A percentile compares a stretch with the other conserved stretches of the same genome.
These are phyloP conservation scores for Dryoscopus gambensis DNA, from an alignment of 2,113 vertebrate species.

Conservation along the genomic window DNA sequence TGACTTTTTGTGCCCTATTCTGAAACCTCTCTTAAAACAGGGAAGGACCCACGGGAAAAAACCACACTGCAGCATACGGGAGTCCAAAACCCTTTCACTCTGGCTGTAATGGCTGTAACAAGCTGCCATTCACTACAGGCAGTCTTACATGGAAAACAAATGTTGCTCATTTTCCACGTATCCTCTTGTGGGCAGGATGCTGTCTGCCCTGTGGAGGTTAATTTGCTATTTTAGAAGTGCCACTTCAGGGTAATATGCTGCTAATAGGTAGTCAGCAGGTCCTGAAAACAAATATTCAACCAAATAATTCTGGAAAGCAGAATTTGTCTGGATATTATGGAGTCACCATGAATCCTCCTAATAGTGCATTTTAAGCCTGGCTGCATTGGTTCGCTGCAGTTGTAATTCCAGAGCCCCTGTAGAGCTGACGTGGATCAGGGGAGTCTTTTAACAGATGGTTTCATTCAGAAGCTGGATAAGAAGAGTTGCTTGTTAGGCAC, in stretches of 20 bases:
- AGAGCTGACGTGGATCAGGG: slow-evolving; percentile 29
- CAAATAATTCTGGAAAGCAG: neutral
- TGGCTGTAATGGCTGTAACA: neutral
- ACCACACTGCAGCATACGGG: neutral
- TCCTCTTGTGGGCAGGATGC: neutral
- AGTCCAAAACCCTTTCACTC: neutral
- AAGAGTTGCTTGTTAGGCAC: neutral
- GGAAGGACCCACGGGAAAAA: neutral
- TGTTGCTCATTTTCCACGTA: slow-evolving; percentile 3
- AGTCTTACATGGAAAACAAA: neutral
- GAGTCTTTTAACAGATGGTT: slow-evolving; percentile 47
- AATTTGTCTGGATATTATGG: neutral
- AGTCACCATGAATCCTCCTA: neutral
- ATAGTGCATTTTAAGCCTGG: slow-evolving; percentile 5
- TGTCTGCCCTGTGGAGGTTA: neutral
- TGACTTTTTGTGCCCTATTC: neutral
- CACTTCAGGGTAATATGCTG: neutral
- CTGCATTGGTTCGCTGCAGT: neutral
- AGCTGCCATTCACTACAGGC: neutral
- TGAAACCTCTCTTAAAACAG: neutral
- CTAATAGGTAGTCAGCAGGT: neutral
- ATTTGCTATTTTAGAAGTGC: neutral
- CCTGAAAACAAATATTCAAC: neutral
- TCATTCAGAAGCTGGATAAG: neutral
- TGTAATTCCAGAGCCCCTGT: neutral